Evolutionary conservation across 2,797 vertebrate genomes (phyloP).

Genomic region (Tokudaia tokunoshimensis): DNA sequence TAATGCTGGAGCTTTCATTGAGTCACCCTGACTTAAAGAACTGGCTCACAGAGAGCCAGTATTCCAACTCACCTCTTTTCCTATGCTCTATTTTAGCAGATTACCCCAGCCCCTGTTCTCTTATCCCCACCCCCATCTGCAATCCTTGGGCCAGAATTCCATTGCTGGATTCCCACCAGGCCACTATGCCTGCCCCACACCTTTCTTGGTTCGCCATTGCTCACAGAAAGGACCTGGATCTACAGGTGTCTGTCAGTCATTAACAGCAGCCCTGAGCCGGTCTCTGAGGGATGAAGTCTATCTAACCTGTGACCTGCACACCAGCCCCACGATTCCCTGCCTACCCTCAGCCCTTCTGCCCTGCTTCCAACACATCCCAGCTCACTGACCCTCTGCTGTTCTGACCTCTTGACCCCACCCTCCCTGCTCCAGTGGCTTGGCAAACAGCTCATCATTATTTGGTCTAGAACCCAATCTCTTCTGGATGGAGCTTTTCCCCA

Average conservation of each 20-base stretch:
- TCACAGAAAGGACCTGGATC: not conserved
- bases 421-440: not conserved
- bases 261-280: not conserved
- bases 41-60: not conserved
- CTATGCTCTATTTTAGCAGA: not conserved
- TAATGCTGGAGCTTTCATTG: not conserved
- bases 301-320: not conserved
- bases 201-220: not conserved
- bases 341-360: not conserved
- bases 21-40: not conserved
- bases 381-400: not conserved
- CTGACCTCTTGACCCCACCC: not conserved
- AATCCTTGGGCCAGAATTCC: not conserved
- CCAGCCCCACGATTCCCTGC: not conserved
- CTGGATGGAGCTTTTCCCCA: not conserved
- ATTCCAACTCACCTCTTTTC: constrained; percentile 20
- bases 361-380: not conserved
- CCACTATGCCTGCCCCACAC: not conserved
- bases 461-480: not conserved
- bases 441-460: not conserved
- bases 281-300: not conserved
- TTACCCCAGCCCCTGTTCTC: not conserved
- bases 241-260: not conserved
- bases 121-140: not conserved
- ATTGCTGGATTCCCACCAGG: not conserved